Evolutionary conservation across 92 coral and sea anemone genomes (phyloP).

Genomic region (Actinernus sp.): DNA sequence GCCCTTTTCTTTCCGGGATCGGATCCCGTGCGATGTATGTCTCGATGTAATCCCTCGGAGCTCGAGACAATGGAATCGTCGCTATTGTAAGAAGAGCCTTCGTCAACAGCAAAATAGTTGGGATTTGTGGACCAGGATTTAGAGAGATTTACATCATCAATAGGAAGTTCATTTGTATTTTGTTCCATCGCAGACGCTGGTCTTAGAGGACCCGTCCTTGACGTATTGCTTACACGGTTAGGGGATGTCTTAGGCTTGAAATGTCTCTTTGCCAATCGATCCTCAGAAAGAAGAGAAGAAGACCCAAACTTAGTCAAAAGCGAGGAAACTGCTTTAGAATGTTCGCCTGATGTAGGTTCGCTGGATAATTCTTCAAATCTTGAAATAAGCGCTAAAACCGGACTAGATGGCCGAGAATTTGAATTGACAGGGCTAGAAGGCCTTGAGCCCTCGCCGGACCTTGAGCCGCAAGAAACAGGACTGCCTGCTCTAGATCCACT

Average conservation of each 20-base stretch:
- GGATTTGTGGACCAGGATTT: slow-evolving; percentile 19
- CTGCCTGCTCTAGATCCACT: slow-evolving; percentile 23
- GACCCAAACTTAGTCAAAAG: slow-evolving; percentile 80
- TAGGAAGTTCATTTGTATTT: not conserved
- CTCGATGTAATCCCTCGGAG: slow-evolving; percentile 19
- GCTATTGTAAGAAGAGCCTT: slow-evolving; percentile 4
- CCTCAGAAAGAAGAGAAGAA: slow-evolving; percentile 75
- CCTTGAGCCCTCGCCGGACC: slow-evolving; percentile 19
- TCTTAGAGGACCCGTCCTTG: slow-evolving; percentile 68
- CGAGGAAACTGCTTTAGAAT: slow-evolving; percentile 70
- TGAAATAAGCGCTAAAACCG: slow-evolving; percentile 73
- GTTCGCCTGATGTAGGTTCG: slow-evolving; percentile 26
- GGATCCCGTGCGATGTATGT: slow-evolving; percentile 11
- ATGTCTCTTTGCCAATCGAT: slow-evolving; percentile 70
- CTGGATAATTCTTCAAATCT: slow-evolving; percentile 73
- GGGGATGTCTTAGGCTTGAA: slow-evolving; percentile 46
- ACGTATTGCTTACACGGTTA: not conserved
- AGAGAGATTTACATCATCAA: slow-evolving; percentile 1
- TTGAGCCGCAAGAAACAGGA: slow-evolving; percentile 21
- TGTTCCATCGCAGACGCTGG: slow-evolving; percentile 55
- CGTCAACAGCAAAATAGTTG: slow-evolving; percentile 9
- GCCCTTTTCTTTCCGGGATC: slow-evolving; percentile 2
- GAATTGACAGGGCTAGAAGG: slow-evolving; percentile 67
- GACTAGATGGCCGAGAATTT: slow-evolving; percentile 79
- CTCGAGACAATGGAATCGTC: slow-evolving; percentile 22